Conservation (phyloP, 2,888 invertebrate genomes). For the Athetis lepigone region DNA sequence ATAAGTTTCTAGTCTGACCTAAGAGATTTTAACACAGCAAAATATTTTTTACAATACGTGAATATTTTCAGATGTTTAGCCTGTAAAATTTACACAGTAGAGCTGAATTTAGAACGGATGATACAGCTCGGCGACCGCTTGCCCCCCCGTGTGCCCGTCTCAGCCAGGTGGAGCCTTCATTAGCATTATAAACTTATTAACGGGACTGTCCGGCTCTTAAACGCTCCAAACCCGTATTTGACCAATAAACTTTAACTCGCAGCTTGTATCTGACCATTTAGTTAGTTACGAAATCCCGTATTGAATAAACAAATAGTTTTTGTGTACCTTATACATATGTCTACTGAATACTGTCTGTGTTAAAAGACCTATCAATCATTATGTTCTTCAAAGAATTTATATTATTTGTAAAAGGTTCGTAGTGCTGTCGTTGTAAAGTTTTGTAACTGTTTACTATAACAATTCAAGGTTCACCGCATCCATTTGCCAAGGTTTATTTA, state of each 20-base stretch:
- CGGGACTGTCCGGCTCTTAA: constrained; percentile 76
- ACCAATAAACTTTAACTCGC: constrained; percentile 70
- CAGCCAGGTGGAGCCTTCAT: constrained; percentile 81
- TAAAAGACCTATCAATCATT: constrained; percentile 23
- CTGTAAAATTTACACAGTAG: constrained; percentile 5
- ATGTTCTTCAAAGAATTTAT: constrained; percentile 55
- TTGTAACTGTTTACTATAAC: constrained; percentile 72
- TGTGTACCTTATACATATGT: not conserved
- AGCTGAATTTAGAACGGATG: constrained; percentile 57
- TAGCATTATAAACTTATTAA: constrained; percentile 86
- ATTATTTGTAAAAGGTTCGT: constrained; percentile 59
- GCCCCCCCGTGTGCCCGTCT: constrained; percentile 49
- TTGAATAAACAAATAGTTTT: constrained; percentile 32
- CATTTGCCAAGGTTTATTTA: constrained; percentile 78
- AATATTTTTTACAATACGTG: too few species aligned
- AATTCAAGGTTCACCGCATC: constrained; percentile 78
- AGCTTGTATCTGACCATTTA: constrained; percentile 51
- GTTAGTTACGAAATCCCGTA: constrained; percentile 55
- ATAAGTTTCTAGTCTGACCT: too few species aligned
- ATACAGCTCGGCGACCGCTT: constrained; percentile 44
- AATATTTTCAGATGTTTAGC: too few species aligned
- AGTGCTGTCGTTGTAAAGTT: constrained; percentile 72
- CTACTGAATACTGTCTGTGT: constrained; percentile 32
- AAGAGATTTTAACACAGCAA: too few species aligned
- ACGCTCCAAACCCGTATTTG: constrained; percentile 74